phyloP scores from a whole-genome alignment of 2,113 vertebrate genomes.

The Pavo muticus region DNA sequence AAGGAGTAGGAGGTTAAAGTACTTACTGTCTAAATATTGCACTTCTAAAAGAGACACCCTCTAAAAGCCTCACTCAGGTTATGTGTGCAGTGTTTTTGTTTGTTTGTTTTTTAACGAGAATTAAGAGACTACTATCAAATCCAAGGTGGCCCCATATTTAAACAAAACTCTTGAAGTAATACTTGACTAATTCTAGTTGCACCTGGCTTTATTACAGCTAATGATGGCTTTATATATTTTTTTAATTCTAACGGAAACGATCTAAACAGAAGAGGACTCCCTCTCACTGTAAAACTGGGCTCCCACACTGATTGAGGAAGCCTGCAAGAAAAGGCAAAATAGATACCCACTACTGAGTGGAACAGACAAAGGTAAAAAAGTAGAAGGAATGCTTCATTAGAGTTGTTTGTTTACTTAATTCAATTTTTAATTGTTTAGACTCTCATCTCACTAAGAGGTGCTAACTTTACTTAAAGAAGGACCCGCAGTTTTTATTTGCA shows the following conservation, averaged over 20 bases:
- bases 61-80: background rate
- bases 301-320: background rate
- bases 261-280: background rate
- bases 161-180: background rate
- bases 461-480: constrained; percentile 55
- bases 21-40: background rate
- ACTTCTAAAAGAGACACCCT: background rate
- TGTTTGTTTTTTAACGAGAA: background rate
- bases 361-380: constrained; percentile 27
- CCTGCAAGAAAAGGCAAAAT: background rate
- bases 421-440: constrained; percentile 49
- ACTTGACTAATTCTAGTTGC: background rate
- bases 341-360: background rate
- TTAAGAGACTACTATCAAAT: background rate
- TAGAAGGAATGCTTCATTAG: background rate
- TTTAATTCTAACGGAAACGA: background rate
- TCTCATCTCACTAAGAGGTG: constrained; percentile 54
- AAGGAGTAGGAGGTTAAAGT: background rate
- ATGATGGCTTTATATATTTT: background rate
- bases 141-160: background rate
- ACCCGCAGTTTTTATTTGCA: constrained; percentile 57
- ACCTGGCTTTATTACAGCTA: background rate
- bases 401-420: constrained; percentile 68
- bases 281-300: background rate
- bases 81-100: background rate